Base-by-base conservation (phyloP, 2,888 invertebrate genomes). In the Cyrtodaria siliqua region DNA sequence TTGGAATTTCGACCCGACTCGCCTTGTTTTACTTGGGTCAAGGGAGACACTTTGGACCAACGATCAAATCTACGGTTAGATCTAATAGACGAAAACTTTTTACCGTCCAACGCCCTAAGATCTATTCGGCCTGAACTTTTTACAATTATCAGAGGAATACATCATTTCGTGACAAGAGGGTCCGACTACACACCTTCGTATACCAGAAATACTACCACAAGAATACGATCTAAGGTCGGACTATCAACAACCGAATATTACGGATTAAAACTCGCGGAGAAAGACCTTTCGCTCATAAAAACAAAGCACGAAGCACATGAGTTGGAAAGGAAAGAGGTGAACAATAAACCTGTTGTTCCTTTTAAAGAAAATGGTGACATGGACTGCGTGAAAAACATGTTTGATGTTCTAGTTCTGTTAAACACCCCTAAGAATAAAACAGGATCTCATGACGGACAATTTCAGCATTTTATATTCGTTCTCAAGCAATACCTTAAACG, bases 11-110 rank as follows among this genome's bases (percentile, higher is more conserved):
- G 79, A 16, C 20, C 60, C 2, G 77, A 79, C n/a, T 67, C 63
- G 2, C 81, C 79, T 0, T 76, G 79, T 71, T 83, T 76, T 59
- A 76, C 82, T 4, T 70, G 72, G 57, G 53, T 85, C 4, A 40
- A 57, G 4, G 78, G 68, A 2, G 60, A 79, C 9, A 12, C 29
- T 2, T 27, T 71, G 6, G 23, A 57, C 16, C 40, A 12, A n/a
- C n/a, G n/a, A 6, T 24, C 40, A 14, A 47, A 40, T 9, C 38
- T 47, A 0, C 40, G 33, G 9, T 57, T 79, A n/a, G 50, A 59
- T 3, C 33, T 50, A 12, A 42, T 66, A n/a, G 61, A 64, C 4
- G 55, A 49, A 3, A 47, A 20, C 18, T 75, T 74, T 47, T 40
- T 79, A 8, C 68, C 71, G 18, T 66, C 71, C 14, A 49, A 63